Evolutionary conservation across 2,113 vertebrate species (phyloP).

Genomic region (Sakesphorus luctuosus): DNA sequence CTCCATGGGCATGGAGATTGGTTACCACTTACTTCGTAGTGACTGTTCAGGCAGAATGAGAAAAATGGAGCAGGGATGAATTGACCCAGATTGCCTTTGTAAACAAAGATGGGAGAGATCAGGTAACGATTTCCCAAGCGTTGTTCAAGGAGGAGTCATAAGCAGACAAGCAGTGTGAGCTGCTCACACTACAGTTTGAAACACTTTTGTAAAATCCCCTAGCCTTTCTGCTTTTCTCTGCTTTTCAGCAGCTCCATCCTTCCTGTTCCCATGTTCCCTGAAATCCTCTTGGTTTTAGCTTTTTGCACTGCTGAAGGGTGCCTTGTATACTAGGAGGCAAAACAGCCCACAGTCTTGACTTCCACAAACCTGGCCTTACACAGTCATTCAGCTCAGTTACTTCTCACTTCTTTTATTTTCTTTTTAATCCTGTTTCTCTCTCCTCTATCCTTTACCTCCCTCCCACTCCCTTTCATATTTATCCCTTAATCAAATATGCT

Average conservation of each 20-base stretch:
- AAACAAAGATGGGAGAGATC: slow-evolving; percentile 70
- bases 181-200: neutral
- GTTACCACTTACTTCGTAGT: slow-evolving; percentile 73
- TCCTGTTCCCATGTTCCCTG: neutral
- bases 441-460: neutral
- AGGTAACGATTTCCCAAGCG: slow-evolving; percentile 71
- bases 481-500: slow-evolving; percentile 60
- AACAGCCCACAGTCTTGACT: neutral
- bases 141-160: slow-evolving; percentile 31
- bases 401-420: slow-evolving; percentile 28
- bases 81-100: slow-evolving; percentile 49
- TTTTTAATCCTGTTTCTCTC: slow-evolving; percentile 23
- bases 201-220: neutral
- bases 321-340: neutral
- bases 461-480: neutral
- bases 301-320: neutral
- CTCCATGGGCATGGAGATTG: slow-evolving; percentile 50
- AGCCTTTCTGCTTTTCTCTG: neutral
- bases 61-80: slow-evolving; percentile 70
- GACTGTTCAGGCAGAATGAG: slow-evolving; percentile 58
- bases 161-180: slow-evolving; percentile 34
- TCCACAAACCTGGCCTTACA: neutral
- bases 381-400: neutral
- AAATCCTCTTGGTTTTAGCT: neutral
- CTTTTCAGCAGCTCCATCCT: neutral